phyloP scores from a whole-genome alignment of 2,888 invertebrate genomes.

The Tipula helvola region DNA sequence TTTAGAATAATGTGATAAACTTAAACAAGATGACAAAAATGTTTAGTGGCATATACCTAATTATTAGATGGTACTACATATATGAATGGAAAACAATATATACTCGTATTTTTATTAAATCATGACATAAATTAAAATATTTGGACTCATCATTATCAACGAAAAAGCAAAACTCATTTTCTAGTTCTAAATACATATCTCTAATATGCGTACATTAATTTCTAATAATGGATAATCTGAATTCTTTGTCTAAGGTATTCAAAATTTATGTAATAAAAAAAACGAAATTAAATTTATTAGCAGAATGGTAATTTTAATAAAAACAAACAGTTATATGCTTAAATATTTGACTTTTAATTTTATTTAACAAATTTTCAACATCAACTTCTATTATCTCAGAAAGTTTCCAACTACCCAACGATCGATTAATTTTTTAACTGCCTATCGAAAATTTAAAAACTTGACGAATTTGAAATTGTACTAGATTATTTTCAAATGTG shows the following conservation, averaged over 20 bases:
- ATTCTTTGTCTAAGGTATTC: background rate
- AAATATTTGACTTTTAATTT: background rate
- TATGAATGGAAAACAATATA: background rate
- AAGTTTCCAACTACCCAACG: too few relatives aligned
- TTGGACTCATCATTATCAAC: background rate
- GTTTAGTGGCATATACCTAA: background rate
- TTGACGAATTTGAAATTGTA: background rate
- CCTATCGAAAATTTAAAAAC: background rate
- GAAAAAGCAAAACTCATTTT: background rate
- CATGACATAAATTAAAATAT: background rate
- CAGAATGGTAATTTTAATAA: background rate
- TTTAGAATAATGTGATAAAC: background rate
- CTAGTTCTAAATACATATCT: background rate
- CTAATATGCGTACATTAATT: background rate
- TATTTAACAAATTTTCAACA: background rate
- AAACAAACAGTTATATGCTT: background rate
- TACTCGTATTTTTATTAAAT: background rate
- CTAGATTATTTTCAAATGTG: background rate
- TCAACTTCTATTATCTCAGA: too few relatives aligned
- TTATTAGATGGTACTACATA: background rate
- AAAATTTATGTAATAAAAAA: background rate
- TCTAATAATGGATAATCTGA: background rate
- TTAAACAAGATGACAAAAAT: background rate
- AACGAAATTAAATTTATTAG: background rate
- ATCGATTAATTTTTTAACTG: background rate